Conservation (phyloP, 1,140 invertebrate species). For the Ericerus pela region DNA sequence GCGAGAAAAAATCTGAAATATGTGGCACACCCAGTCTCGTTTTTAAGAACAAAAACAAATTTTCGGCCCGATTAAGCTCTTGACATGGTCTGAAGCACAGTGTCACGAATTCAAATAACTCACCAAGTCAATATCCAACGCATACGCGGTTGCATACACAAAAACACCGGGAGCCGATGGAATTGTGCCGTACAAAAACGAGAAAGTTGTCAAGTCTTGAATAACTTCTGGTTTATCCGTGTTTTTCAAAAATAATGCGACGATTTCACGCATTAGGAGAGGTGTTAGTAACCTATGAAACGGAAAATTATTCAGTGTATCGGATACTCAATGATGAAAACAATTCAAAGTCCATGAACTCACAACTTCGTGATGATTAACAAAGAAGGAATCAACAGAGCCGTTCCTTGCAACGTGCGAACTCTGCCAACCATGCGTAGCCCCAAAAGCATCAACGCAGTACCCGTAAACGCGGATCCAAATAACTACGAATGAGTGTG, state of each 20-base stretch:
- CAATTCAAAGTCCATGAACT: constrained; percentile 30
- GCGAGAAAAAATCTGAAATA: too few species aligned
- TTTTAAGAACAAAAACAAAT: too few species aligned
- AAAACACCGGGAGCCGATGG: constrained; percentile 88
- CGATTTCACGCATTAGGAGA: constrained; percentile 68
- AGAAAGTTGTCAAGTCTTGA: constrained; percentile 71
- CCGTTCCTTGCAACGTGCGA: constrained; percentile 53
- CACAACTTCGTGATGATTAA: constrained; percentile 80
- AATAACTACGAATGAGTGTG: constrained; percentile 42
- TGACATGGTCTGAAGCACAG: too few species aligned
- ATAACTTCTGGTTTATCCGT: constrained; percentile 41
- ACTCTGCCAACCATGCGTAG: constrained; percentile 86
- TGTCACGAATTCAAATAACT: too few species aligned
- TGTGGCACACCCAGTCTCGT: too few species aligned
- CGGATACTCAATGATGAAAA: constrained; percentile 18
- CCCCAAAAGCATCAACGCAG: constrained; percentile 78
- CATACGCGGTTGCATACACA: constrained; percentile 80
- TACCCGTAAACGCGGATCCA: constrained; percentile 76
- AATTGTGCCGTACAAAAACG: constrained; percentile 90
- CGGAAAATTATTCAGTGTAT: neutral
- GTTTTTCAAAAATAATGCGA: constrained; percentile 43
- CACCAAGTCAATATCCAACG: constrained; percentile 71
- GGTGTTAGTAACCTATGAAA: constrained; percentile 59
- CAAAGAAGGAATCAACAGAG: constrained; percentile 64
- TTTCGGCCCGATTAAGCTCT: too few species aligned